Evolutionary conservation across 2,113 vertebrate species (phyloP).

Genomic region (Cinclus mexicanus): DNA sequence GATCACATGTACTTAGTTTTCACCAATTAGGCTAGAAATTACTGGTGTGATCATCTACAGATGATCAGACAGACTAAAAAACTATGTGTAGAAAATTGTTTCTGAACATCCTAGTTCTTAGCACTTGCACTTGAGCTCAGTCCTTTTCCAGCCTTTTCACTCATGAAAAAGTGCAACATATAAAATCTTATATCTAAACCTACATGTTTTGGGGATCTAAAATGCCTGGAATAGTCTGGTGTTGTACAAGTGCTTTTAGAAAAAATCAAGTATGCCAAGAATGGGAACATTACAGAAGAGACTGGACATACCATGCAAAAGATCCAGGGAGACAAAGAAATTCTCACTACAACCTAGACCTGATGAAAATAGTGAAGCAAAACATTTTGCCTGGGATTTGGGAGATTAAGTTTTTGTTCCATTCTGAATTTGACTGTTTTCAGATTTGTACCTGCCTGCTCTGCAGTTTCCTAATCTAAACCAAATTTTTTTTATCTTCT

Average conservation of each 20-base stretch:
- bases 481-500: background rate
- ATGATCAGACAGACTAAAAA: background rate
- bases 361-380: background rate
- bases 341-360: background rate
- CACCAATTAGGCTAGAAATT: background rate
- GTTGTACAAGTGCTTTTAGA: background rate
- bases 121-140: background rate
- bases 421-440: background rate
- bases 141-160: background rate
- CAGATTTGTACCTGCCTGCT: fast-evolving
- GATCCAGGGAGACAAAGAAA: background rate
- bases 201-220: background rate
- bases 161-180: background rate
- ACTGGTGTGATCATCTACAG: background rate
- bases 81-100: background rate
- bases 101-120: background rate
- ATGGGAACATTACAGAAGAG: background rate
- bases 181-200: background rate
- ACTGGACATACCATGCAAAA: background rate
- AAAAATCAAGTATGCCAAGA: background rate
- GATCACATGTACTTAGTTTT: background rate
- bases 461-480: background rate
- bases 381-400: background rate
- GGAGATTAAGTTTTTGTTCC: background rate
- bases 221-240: background rate